Base-by-base conservation (phyloP, 2,888 invertebrate genomes). In the Craniophora ligustri region DNA sequence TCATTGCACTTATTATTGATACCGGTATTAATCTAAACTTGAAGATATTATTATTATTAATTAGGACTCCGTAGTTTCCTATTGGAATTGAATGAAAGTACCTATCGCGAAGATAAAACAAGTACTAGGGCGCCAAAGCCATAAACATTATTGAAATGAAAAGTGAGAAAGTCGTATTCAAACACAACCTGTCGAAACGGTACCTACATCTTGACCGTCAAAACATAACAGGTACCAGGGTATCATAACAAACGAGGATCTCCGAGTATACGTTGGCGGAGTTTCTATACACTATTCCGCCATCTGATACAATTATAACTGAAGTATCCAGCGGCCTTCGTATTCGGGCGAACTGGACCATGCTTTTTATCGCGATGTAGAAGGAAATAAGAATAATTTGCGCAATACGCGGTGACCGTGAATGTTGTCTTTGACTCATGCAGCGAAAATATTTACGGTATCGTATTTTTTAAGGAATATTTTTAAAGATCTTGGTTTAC, bases 331-430 rank as follows among this genome's bases (percentile, higher is more conserved):
- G 44, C 57, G 72, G 58, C 81, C 82, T 80, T 79, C 79, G 67
- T 54, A 66, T 58, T 67, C 61, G 59, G n/a, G 32, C 50, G 60
- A 72, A 64, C 65, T 77, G 71, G 69, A 74, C 64, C 70, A 67
- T 54, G 50, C 38, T 73, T 78, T 77, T 76, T 76, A 74, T 73
- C 56, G 70, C 54, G 45, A 53, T 60, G 36, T 38, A 30, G 48
- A 71, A 71, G 72, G 72, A 78, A 79, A 76, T 68, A 64, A 76
- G 58, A 72, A 55, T 44, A 64, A 63, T 71, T 82, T 80, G 73
- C 77, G 79, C 74, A 82, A 82, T 62, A 57, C 56, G 76, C 82
- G 75, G 30, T 79, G 86, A 80, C 86, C 87, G 82, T 86, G 85
- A 85, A 81, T 70, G 58, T 51, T 61, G 57, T 60, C 63, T 72